Evolutionary conservation across 2,797 vertebrate species (phyloP), one percentile per base, ranked within the genome.

Genomic region (Spea hammondii): DNA sequence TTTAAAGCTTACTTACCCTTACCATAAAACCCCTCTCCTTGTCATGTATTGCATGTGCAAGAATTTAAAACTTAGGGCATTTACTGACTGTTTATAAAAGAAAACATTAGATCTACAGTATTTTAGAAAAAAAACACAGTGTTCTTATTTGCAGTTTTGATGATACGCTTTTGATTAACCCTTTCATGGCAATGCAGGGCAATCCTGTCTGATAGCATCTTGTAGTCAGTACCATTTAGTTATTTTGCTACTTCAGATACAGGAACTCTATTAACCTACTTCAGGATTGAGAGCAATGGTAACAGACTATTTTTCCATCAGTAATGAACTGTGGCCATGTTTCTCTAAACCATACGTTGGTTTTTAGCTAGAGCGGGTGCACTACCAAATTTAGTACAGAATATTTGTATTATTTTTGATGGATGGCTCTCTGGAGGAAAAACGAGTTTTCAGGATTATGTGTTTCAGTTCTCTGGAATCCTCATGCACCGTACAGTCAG

Each of bases 201-300:
- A 57, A 10, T 12, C 55, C 55, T 11, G 9, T 13, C 12, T 57
- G 55, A 13, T 13, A 57, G 55, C 55, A 57, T 32, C 32, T 32
- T 32, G 32, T 32, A 32, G 32, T 32, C 5, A 67, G 65, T 66
- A 67, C 50, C 47, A 65, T 75, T 76, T 66, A 75, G 57, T 44
- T 49, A 60, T 49, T 64, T 11, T 75, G 73, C 49, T 8, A 48
- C 44, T 17, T 55, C 57, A 50, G 50, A 48, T 17, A 64, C 67
- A 77, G 46, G 70, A 51, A 71, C 57, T 59, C 49, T 65, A 71
- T 78, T 78, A 71, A 72, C 77, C 77, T 78, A 54, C n/a, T 78
- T 66, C 51, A 72, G 59, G 5, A 45, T 55, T 8, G 47, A 62
- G 9, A 54, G 70, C 32, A 64, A 70, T 47, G 54, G 48, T 51